Percentiles rank a stretch among this genome's conserved stretches.
These are phyloP conservation scores for Apostichopus californicus DNA, from an alignment of 35 echinoderm and acorn worm species.

Conservation along the genomic window DNA sequence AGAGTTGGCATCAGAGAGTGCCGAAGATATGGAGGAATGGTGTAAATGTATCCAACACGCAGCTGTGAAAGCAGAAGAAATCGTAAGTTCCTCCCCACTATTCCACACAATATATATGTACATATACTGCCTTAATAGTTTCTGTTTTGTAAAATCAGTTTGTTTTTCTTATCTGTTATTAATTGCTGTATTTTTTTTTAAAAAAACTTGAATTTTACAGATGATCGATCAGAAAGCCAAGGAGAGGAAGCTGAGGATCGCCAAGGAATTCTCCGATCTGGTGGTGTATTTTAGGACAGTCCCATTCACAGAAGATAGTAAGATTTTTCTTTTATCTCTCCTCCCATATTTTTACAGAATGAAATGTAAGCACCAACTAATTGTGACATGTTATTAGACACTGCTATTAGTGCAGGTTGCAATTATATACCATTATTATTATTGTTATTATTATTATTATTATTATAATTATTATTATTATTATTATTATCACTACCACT, in stretches of 20 bases:
- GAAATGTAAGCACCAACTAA: too few species aligned
- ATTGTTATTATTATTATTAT: too few species aligned
- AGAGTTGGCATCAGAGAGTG: constrained; percentile 70
- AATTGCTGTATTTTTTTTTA: neutral
- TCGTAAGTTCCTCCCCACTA: constrained; percentile 54
- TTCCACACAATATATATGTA: too few species aligned
- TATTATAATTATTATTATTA: too few species aligned
- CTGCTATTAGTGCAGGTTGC: too few species aligned
- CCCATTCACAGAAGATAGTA: constrained; percentile 90
- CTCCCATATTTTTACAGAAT: neutral
- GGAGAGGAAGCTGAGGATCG: constrained; percentile 89
- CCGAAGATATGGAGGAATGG: constrained; percentile 82
- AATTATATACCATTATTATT: too few species aligned
- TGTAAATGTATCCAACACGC: constrained; percentile 66
- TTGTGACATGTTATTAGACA: too few species aligned
- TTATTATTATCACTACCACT: too few species aligned
- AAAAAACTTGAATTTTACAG: constrained; percentile 29
- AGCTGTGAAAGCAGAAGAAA: constrained; percentile 73
- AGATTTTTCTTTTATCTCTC: constrained; percentile 35
- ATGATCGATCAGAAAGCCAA: constrained; percentile 54
- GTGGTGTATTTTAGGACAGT: constrained; percentile 97
- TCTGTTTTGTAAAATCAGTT: neutral
- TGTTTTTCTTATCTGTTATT: neutral
- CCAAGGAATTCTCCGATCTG: constrained; percentile 96
- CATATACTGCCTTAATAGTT: too few species aligned